These are phyloP conservation scores for Actias luna DNA, from an alignment of 2,888 invertebrate genomes.

Conservation along the genomic window DNA sequence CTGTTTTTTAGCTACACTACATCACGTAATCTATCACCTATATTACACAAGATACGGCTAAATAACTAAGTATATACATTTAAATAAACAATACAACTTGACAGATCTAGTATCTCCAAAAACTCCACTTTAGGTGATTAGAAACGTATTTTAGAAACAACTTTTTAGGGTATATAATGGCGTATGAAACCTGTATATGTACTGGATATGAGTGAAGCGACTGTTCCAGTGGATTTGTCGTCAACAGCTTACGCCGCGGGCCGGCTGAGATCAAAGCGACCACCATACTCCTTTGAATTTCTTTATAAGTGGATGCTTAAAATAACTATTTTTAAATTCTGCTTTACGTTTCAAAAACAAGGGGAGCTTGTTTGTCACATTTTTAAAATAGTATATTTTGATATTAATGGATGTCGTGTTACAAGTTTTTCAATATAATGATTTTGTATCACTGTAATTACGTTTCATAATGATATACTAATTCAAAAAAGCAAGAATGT, in stretches of 20 bases:
- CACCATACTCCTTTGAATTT: constrained; percentile 20
- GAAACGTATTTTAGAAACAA: not conserved
- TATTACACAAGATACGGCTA: no score
- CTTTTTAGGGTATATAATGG: not conserved
- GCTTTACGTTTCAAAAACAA: not conserved
- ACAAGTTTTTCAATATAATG: no score
- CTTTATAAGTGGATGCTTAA: constrained; percentile 17
- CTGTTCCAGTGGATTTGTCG: constrained; percentile 11
- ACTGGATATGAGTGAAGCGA: not conserved
- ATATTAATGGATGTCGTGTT: no score
- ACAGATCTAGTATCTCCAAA: no score
- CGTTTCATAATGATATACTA: no score
- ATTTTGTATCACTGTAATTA: not conserved
- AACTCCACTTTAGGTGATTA: no score
- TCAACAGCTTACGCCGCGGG: constrained; percentile 21
- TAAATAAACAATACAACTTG: no score
- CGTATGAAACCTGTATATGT: not conserved
- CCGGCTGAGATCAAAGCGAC: constrained; percentile 27
- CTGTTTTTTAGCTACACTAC: no score
- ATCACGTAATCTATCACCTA: no score
- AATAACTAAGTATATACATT: no score
- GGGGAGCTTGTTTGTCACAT: not conserved
- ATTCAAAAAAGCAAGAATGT: no score
- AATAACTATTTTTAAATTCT: constrained; percentile 12
- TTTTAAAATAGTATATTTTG: not conserved